Evolutionary conservation across 1,140 invertebrate species (phyloP), one percentile per base, ranked within the genome.

Genomic region (Homalodisca vitripennis): DNA sequence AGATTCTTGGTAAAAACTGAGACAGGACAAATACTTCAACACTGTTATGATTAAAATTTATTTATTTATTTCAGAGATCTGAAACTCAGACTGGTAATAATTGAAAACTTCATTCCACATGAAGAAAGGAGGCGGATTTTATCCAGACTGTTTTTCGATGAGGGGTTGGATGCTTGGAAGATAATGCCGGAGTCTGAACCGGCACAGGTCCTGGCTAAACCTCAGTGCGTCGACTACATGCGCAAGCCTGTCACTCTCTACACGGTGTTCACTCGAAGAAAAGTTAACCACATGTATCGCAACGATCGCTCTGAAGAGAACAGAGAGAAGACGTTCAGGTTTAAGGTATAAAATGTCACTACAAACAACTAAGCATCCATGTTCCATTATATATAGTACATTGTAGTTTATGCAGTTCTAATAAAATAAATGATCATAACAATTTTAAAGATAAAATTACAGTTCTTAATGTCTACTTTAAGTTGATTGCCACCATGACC

Each of bases 51-150:
- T n/a, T n/a, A n/a, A n/a, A n/a, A n/a, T n/a, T n/a, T n/a, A n/a
- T n/a, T n/a, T 26, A 32, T 27, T 29, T 13, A 29, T 53, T 55
- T n/a, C 46, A 68, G 66, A 75, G 84, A 92, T 74, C 79, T 94
- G 55, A 91, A 93, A 73, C 82, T 92, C n/a, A 88, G 89, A 69
- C 87, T 92, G 76, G 83, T 98, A 12, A 92, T 98, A 48, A 96
- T 98, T 68, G 96, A 98, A 75, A 98, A 98, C 80, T 99, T 99
- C 79, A 95, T 99, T 76, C 96, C 97, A 13, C 84, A 87, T 1
- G 93, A 95, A 75, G 94, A 98, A 57, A 91, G 94, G 74, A 87
- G 89, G 55, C 89, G 92, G 74, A 87, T 98, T n/a, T 83, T 90
- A 73, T 88, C 80, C 74, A 87, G 87, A 74, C 89, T 87, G 74